A percentile compares a stretch with the other conserved stretches of the same genome.
These are phyloP conservation scores for Mesochorus sp. DNA, from an alignment of 2,888 invertebrate genomes.

Conservation along the genomic window DNA sequence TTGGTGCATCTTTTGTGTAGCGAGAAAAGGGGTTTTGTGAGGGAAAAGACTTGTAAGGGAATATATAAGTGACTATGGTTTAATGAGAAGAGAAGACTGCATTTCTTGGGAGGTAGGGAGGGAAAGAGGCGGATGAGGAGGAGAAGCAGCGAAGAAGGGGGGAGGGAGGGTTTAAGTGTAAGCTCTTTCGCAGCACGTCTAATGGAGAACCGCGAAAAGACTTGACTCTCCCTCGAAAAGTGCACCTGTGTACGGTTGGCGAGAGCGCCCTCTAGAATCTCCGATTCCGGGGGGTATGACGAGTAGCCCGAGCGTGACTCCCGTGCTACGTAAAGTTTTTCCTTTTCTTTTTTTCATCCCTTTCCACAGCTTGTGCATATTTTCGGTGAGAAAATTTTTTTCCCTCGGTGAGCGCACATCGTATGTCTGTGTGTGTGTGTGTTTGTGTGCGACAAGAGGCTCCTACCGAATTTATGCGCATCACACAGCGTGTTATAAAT, in stretches of 20 bases:
- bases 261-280: conserved; percentile 25
- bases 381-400: conserved; percentile 57
- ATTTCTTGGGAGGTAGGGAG: background rate
- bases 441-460: conserved; percentile 19
- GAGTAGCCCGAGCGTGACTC: conserved; percentile 65
- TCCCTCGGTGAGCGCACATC: conserved; percentile 46
- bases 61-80: conserved; percentile 12
- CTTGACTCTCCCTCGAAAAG: conserved; percentile 20
- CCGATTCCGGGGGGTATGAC: conserved; percentile 62
- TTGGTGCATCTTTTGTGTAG: no score
- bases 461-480: conserved; percentile 67
- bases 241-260: conserved; percentile 14
- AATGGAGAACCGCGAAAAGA: conserved; percentile 8
- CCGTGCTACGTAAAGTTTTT: conserved; percentile 39
- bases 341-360: conserved; percentile 18
- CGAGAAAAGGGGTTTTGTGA: background rate
- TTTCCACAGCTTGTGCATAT: conserved; percentile 44
- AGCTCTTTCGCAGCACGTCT: background rate
- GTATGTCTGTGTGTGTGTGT: background rate
- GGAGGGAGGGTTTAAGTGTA: no score
- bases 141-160: no score
- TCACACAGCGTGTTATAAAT: conserved; percentile 69
- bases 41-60: background rate
- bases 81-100: conserved; percentile 22
- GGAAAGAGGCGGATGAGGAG: no score